Percentiles rank a stretch among this genome's conserved stretches.
Conservation (phyloP, 2,113 vertebrate genomes). For the Nettapus auritus region DNA sequence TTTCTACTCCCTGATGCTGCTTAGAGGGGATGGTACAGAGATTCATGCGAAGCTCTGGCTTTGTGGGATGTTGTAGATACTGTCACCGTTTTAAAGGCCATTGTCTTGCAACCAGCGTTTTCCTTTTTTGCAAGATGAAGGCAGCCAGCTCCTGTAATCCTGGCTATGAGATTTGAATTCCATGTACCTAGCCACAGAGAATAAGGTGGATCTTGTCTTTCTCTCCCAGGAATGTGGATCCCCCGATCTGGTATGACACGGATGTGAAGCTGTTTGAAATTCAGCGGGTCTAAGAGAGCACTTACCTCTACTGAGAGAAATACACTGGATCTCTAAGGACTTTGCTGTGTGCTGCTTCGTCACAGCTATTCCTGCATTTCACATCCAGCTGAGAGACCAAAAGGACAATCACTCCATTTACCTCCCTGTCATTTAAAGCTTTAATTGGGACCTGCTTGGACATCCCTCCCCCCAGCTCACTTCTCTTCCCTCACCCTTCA, state of each 20-base stretch:
- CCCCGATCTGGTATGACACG: slow-evolving; percentile 97
- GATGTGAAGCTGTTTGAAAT: slow-evolving; percentile 99
- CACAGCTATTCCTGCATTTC: slow-evolving; percentile 69
- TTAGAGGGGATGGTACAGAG: background rate
- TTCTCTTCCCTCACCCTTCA: slow-evolving; percentile 8
- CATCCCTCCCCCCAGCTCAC: slow-evolving; percentile 20
- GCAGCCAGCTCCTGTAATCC: background rate
- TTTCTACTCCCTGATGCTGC: background rate
- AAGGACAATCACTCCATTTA: slow-evolving; percentile 74
- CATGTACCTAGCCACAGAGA: background rate
- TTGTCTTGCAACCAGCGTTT: background rate
- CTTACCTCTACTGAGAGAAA: slow-evolving; percentile 47
- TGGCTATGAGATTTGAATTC: background rate
- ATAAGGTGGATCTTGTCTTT: slow-evolving; percentile 21
- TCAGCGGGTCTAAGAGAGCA: slow-evolving; percentile 87
- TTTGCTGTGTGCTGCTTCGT: slow-evolving; percentile 55
- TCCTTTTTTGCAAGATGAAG: background rate
- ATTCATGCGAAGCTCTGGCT: background rate
- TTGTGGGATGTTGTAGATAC: background rate
- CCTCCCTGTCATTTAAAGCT: slow-evolving; percentile 67
- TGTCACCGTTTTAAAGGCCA: background rate
- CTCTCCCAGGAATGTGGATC: slow-evolving; percentile 93
- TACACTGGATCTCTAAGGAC: slow-evolving; percentile 69
- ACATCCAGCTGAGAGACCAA: slow-evolving; percentile 70
- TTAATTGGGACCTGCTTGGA: slow-evolving; percentile 55